These are phyloP conservation scores for Actenoides lindsayi DNA, from an alignment of 2,113 vertebrate genomes.

Conservation along the genomic window DNA sequence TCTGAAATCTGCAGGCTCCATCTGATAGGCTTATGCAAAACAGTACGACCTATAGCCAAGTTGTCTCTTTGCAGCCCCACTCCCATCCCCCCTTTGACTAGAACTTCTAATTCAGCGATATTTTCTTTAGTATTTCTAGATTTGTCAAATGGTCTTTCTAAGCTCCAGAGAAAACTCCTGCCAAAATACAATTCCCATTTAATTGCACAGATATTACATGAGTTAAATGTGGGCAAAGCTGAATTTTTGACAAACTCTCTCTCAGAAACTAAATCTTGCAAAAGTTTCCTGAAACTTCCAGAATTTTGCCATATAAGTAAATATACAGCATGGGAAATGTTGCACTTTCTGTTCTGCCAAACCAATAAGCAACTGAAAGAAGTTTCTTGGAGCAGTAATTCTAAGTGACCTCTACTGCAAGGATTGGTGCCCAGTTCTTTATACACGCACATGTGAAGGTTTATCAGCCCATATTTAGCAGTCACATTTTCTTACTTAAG, in stretches of 20 bases:
- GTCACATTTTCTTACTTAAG: neutral
- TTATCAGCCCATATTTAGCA: neutral
- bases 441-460: neutral
- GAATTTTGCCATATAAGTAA: neutral
- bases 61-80: neutral
- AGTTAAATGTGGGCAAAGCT: neutral
- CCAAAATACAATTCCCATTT: neutral
- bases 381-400: neutral
- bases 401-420: neutral
- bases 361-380: neutral
- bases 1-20: neutral
- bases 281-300: neutral
- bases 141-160: neutral
- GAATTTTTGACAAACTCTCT: neutral
- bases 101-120: neutral
- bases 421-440: neutral
- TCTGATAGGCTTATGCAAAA: neutral
- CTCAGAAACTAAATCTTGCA: neutral
- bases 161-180: neutral
- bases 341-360: neutral
- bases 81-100: neutral
- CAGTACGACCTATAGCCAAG: neutral
- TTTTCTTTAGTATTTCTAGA: neutral
- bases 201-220: neutral
- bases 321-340: neutral